Evolutionary conservation across 2,113 vertebrate genomes (phyloP).

Genomic region (Crocuta crocuta): DNA sequence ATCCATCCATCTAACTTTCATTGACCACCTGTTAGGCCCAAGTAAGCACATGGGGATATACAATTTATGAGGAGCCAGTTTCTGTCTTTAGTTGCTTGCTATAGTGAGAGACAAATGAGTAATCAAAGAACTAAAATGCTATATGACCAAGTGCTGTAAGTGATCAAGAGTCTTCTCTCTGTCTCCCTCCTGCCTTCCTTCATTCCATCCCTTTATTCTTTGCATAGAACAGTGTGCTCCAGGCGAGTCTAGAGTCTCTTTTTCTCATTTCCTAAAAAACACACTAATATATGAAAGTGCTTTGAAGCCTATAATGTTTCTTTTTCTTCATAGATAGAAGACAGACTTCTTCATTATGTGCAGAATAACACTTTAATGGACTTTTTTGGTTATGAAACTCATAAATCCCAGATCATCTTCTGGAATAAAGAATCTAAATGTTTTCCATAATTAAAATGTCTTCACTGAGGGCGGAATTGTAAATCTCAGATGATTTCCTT

Average conservation of each 20-base stretch:
- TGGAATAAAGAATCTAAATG: conserved; percentile 29
- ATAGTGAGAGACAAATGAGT: background rate
- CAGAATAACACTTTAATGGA: conserved; percentile 50
- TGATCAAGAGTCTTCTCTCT: background rate
- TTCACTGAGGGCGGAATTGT: conserved; percentile 27
- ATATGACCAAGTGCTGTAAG: background rate
- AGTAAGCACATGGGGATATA: background rate
- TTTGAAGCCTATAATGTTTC: background rate
- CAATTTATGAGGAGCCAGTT: background rate
- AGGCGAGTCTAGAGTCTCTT: background rate
- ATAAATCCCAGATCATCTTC: conserved; percentile 47
- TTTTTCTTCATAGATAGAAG: conserved; percentile 18
- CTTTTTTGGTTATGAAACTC: conserved; percentile 47
- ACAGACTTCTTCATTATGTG: background rate
- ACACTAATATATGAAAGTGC: background rate
- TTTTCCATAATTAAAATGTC: conserved; percentile 66
- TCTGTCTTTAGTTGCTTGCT: background rate
- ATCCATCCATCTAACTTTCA: background rate
- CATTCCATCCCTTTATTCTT: background rate
- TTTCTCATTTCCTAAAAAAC: background rate
- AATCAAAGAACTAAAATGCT: background rate
- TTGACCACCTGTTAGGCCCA: background rate
- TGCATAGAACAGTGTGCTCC: background rate
- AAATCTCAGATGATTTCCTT: conserved; percentile 40
- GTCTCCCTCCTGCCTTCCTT: background rate